A percentile compares a stretch with the other conserved stretches of the same genome.
Evolutionary conservation across 2,888 invertebrate species (phyloP).

Genomic region (Neoascia interrupta): DNA sequence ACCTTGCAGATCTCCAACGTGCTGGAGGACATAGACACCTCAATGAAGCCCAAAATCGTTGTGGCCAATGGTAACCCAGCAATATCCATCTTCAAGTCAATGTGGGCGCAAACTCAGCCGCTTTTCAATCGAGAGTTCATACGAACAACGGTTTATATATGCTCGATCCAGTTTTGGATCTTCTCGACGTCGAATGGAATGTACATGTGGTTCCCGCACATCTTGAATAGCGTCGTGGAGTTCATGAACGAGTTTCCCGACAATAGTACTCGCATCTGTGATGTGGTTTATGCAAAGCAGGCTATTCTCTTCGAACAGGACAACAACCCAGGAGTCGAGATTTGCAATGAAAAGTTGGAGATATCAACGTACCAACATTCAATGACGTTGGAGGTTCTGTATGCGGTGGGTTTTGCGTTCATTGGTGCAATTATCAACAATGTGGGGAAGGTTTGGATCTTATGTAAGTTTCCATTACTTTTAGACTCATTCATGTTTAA

Average conservation of each 20-base stretch:
- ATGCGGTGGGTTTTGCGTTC: slow-evolving; percentile 74
- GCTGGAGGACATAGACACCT: slow-evolving; percentile 71
- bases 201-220: slow-evolving; percentile 78
- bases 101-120: slow-evolving; percentile 77
- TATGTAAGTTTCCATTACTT: slow-evolving; percentile 71
- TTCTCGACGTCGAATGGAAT: slow-evolving; percentile 76
- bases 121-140: slow-evolving; percentile 75
- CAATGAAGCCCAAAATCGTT: slow-evolving; percentile 55
- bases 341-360: slow-evolving; percentile 74
- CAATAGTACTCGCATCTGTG: slow-evolving; percentile 74
- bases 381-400: slow-evolving; percentile 73
- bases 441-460: slow-evolving; percentile 73
- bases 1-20: slow-evolving; percentile 70
- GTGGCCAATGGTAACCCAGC: slow-evolving; percentile 49
- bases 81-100: slow-evolving; percentile 71
- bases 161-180: slow-evolving; percentile 76
- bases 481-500: neutral
- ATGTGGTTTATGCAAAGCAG: slow-evolving; percentile 73
- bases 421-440: slow-evolving; percentile 74
- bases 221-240: slow-evolving; percentile 75
- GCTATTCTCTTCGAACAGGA: slow-evolving; percentile 29
- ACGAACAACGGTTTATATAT: slow-evolving; percentile 74
- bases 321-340: slow-evolving; percentile 9
- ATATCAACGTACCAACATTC: slow-evolving; percentile 74
- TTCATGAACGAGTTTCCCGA: slow-evolving; percentile 73